phyloP scores from a whole-genome alignment of 2,888 invertebrate genomes.

The Ditula angustiorana region DNA sequence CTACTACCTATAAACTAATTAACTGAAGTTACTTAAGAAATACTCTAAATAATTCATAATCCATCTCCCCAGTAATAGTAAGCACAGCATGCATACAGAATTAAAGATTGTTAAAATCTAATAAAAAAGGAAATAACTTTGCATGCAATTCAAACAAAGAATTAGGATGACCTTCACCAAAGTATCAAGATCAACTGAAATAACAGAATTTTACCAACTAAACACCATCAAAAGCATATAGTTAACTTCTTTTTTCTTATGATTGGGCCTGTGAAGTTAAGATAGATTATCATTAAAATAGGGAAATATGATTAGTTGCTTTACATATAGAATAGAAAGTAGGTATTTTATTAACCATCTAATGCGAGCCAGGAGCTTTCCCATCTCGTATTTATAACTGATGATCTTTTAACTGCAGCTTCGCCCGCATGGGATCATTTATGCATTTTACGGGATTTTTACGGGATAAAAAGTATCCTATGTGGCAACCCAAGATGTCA shows the following conservation, averaged over 20 bases:
- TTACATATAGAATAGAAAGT: not conserved
- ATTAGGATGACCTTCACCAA: not conserved
- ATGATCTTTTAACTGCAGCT: too few relatives aligned
- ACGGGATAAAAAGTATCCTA: too few relatives aligned
- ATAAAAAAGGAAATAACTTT: not conserved
- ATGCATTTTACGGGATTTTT: too few relatives aligned
- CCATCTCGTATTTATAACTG: too few relatives aligned
- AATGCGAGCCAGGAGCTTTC: too few relatives aligned
- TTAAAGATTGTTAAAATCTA: not conserved
- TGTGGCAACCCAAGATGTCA: too few relatives aligned
- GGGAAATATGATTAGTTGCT: not conserved
- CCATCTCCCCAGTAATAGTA: too few relatives aligned
- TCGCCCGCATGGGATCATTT: too few relatives aligned
- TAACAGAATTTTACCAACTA: constrained; percentile 1
- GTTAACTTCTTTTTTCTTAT: constrained; percentile 8
- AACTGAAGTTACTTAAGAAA: too few relatives aligned
- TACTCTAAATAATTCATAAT: too few relatives aligned
- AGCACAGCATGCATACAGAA: too few relatives aligned
- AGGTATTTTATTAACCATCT: not conserved
- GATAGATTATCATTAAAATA: not conserved
- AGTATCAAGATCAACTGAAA: not conserved
- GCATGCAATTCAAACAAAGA: not conserved
- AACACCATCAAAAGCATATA: not conserved
- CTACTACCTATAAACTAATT: too few relatives aligned
- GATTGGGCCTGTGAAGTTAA: not conserved